Evolutionary conservation across 2,113 vertebrate species (phyloP).

Genomic region (Poeciliopsis turrubarensis): DNA sequence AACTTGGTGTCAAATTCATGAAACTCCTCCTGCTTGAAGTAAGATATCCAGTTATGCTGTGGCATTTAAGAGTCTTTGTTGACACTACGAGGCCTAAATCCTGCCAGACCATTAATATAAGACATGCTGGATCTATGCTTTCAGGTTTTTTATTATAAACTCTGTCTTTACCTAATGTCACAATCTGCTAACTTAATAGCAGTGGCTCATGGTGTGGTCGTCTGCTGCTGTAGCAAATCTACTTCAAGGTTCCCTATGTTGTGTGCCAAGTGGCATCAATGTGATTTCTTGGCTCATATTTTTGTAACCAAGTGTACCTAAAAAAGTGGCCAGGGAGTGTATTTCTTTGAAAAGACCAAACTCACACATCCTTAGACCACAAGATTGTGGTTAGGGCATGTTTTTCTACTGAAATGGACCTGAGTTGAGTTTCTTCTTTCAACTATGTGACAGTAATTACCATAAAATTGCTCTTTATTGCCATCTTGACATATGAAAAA

Average conservation of each 20-base stretch:
- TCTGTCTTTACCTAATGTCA: too few species aligned
- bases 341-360: constrained; percentile 6
- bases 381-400: background rate
- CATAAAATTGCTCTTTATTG: constrained; percentile 6
- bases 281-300: background rate
- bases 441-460: constrained; percentile 14
- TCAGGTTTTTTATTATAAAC: too few species aligned
- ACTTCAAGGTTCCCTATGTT: background rate
- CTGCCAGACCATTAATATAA: background rate
- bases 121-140: too few species aligned
- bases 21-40: background rate
- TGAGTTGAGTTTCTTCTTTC: background rate
- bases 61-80: too few species aligned
- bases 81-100: background rate
- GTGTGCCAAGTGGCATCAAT: background rate
- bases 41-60: too few species aligned
- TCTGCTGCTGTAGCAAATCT: too few species aligned
- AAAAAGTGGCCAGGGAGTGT: background rate
- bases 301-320: background rate
- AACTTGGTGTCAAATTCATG: background rate
- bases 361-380: background rate
- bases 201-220: too few species aligned
- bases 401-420: constrained; percentile 2
- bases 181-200: too few species aligned
- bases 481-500: constrained; percentile 12